Conservation (phyloP, 1,140 invertebrate species). For the Zaprionus kolodkinae region DNA sequence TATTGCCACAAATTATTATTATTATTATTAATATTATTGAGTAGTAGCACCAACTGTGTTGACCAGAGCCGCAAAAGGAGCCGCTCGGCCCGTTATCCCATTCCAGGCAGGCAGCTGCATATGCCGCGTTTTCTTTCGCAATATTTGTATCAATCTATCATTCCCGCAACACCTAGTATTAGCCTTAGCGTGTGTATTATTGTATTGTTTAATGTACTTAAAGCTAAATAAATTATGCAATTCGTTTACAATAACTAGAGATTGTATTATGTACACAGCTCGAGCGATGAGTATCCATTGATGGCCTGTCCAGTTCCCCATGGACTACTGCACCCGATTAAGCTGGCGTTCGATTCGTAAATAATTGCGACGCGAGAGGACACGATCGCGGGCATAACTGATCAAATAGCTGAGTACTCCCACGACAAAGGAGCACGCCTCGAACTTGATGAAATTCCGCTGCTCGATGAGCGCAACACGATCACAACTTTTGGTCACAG, state of each 20-base stretch:
- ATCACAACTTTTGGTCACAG: slow-evolving; percentile 89
- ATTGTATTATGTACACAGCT: slow-evolving; percentile 58
- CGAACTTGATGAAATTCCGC: slow-evolving; percentile 93
- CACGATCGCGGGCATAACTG: slow-evolving; percentile 72
- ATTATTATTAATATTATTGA: slow-evolving; percentile 56
- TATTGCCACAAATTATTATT: slow-evolving; percentile 39
- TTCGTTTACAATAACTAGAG: slow-evolving; percentile 46
- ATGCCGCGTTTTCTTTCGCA: slow-evolving; percentile 53
- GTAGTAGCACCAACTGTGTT: slow-evolving; percentile 69
- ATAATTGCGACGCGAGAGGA: slow-evolving; percentile 84
- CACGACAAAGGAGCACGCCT: slow-evolving; percentile 89
- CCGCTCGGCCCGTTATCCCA: slow-evolving; percentile 13
- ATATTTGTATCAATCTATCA: slow-evolving; percentile 55
- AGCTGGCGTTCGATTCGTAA: slow-evolving; percentile 85
- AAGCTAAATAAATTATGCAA: slow-evolving; percentile 68
- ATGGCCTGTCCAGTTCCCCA: background rate
- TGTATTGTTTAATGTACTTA: slow-evolving; percentile 72
- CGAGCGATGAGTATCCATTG: slow-evolving; percentile 61
- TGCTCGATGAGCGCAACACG: slow-evolving; percentile 90
- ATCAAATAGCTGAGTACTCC: slow-evolving; percentile 86
- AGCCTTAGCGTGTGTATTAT: slow-evolving; percentile 65
- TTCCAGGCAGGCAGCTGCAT: slow-evolving; percentile 39
- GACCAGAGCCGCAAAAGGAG: slow-evolving; percentile 32
- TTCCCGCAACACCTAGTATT: slow-evolving; percentile 40
- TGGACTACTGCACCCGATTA: slow-evolving; percentile 82